Evolutionary conservation across 2,113 vertebrate genomes (phyloP), one percentile per base, ranked within the genome.

Genomic region (Bujurquina vittata): DNA sequence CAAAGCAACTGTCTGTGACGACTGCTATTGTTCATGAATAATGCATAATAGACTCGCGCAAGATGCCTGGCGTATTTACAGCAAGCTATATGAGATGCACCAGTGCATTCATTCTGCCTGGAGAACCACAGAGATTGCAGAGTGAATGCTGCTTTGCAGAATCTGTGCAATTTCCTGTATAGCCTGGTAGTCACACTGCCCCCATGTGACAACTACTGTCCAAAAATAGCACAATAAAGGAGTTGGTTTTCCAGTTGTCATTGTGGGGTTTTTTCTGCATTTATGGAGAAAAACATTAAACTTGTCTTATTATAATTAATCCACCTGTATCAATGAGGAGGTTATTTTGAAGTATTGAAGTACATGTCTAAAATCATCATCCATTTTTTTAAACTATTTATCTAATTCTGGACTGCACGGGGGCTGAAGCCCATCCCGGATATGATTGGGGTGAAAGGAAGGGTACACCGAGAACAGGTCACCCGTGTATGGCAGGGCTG

Each of bases 131-230:
- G 55, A 7, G 58, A 61, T 62, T 65, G 54, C 52, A 84, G 22
- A 59, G 58, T 35, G 62, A 78, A 61, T 75, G 79, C 81, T 61
- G 75, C 55, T 75, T 26, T 81, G 75, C 57, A 84, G 59, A 85
- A 72, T 77, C 12, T 72, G 73, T 35, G 14, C 12, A 23, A 22
- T 75, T 61, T 72, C 49, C 60, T 49, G 60, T 31, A 29, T 52
- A 84, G 76, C 31, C 11, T 49, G 22, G 63, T 20, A 22, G 75
- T 81, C 61, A 79, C 37, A 87, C 87, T 88, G 89, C 86, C 90
- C 87, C 79, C 90, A 67, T 85, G 85, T 89, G 92, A 80, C 80
- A 54, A 18, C 58, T 31, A 11, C 7, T 17, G 33, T 61, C 54
- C 59, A 55, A 40, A 77, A 77, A 22, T 12, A 17, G 4, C 17